phyloP scores from a whole-genome alignment of 2,113 vertebrate species.

The Dasyprocta punctata region DNA sequence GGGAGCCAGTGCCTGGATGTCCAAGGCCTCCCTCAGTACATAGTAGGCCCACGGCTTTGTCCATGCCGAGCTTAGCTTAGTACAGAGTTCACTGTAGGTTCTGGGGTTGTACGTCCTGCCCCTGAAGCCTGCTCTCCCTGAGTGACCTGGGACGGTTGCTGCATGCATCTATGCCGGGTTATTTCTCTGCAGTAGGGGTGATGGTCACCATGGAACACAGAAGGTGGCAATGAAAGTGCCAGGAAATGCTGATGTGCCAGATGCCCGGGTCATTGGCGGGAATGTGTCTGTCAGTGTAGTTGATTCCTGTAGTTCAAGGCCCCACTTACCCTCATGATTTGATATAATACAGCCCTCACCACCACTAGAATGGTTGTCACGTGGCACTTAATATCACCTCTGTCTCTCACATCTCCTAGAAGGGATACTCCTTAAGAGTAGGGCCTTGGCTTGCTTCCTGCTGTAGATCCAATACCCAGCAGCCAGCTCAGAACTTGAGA shows the following conservation, averaged over 20 bases:
- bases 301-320: background rate
- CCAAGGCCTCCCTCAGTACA: background rate
- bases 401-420: no score
- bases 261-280: background rate
- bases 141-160: no score
- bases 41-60: no score
- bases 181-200: background rate
- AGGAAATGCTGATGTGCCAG: background rate
- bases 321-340: no score
- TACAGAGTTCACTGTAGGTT: background rate
- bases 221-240: background rate
- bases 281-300: no score
- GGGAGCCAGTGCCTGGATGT: rapidly evolving
- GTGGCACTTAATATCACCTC: background rate
- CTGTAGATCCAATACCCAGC: no score
- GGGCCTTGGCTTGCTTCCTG: background rate
- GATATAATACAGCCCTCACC: no score
- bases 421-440: background rate
- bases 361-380: background rate
- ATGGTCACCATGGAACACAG: background rate
- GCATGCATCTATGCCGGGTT: no score
- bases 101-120: background rate
- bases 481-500: background rate
- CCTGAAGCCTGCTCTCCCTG: background rate
- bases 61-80: background rate